Base-by-base conservation (phyloP, 2,113 vertebrate genomes). In the Stictonetta naevosa region DNA sequence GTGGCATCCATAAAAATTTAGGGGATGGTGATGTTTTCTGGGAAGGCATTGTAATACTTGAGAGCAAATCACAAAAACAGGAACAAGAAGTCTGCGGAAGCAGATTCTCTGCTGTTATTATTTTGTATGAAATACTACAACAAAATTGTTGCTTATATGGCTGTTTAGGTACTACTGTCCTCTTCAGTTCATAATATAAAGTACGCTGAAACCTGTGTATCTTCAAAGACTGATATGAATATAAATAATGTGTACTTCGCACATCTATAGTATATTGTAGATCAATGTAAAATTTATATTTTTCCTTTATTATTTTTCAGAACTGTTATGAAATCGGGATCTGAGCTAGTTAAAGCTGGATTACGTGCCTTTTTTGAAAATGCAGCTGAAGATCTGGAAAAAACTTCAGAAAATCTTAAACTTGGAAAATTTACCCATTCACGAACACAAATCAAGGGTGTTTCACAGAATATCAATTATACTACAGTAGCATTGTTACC, bases 401-500 rank as follows among this genome's bases (percentile, higher is more conserved):
- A 99, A 97, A 99, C 99, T 2, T 98, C 99, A 5, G 99, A 99
- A 98, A 99, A 99, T 96, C 98, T 99, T 96, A 99, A 99, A 96
- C 98, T 99, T 75, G 99, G 99, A 83, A 99, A 99, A 97, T 99
- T 99, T 96, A 99, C 99, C 20, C 99, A 99, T 96, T 99, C 99
- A 15, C 98, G 99, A 95, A 99, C 99, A 1, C 99, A 99, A 98
- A 99, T 99, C 86, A 99, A 99, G 97, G 99, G 99, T 16, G 99
- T 99, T 84, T 99, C 99, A 29, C 99, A 99, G 97, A 99, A 99
- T 91, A 99, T 99, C 92, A 99, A 99, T 98, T 99, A 99, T 79
- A 99, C 99, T 92, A 99, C 99, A 0, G 99, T 98, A 63, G 99
- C 99, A 16, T 98, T 99, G 95, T 98, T 99, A 77, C 99, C 99